These are phyloP conservation scores for Henicopernis longicauda DNA, from an alignment of 2,113 vertebrate species.

Conservation along the genomic window DNA sequence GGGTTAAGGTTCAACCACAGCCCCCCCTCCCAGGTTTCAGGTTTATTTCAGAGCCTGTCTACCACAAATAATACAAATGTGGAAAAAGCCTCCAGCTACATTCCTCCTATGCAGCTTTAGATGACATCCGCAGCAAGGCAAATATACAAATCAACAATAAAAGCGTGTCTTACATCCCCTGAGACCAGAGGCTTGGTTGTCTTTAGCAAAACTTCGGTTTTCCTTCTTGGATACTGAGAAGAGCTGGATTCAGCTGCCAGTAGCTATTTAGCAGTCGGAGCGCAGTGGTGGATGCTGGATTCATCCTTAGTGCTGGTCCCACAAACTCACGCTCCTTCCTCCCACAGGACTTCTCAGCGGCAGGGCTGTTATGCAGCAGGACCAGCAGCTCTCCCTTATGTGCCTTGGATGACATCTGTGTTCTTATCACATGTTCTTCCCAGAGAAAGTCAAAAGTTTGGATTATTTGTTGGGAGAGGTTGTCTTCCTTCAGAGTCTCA, in stretches of 20 bases:
- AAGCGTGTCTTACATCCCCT: not conserved
- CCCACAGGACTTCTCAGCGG: not conserved
- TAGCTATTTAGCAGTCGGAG: not conserved
- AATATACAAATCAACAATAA: conserved; percentile 2
- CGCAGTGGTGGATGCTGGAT: not conserved
- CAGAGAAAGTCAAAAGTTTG: not conserved
- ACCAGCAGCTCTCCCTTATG: not conserved
- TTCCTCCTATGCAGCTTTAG: not conserved
- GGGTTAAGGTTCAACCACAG: not conserved
- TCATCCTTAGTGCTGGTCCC: not conserved
- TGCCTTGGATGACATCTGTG: not conserved
- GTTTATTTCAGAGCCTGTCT: not conserved
- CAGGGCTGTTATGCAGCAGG: not conserved
- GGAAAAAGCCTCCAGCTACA: not conserved
- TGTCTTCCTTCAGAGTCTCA: rapidly evolving
- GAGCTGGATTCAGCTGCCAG: not conserved
- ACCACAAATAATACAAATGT: not conserved
- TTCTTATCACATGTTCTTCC: not conserved
- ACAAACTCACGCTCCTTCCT: not conserved
- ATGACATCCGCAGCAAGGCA: not conserved
- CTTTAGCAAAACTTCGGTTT: not conserved
- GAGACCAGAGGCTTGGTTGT: not conserved
- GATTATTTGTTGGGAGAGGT: not conserved
- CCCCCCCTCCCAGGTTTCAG: not conserved
- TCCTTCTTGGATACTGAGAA: not conserved